These are phyloP conservation scores for Cromileptes altivelis DNA, from an alignment of 2,113 vertebrate species.

Conservation along the genomic window DNA sequence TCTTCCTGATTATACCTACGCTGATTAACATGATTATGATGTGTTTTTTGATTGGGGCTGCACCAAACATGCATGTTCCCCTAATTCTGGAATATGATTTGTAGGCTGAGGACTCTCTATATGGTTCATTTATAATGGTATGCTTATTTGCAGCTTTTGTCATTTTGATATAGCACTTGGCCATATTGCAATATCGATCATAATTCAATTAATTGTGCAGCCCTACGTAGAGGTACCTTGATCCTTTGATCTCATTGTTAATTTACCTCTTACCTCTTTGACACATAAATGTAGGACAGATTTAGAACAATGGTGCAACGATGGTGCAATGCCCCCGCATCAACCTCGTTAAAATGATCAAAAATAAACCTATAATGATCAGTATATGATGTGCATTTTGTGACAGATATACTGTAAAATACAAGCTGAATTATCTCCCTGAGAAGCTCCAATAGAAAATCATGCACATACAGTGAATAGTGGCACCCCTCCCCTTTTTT, in stretches of 20 bases:
- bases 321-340: background rate
- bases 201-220: too few species aligned
- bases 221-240: background rate
- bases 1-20: too few species aligned
- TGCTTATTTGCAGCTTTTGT: too few species aligned
- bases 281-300: background rate
- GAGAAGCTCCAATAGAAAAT: slow-evolving; percentile 25
- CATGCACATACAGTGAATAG: slow-evolving; percentile 16
- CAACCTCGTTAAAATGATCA: background rate
- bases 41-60: too few species aligned
- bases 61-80: too few species aligned
- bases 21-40: too few species aligned
- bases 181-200: too few species aligned
- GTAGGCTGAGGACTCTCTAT: too few species aligned
- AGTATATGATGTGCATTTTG: background rate
- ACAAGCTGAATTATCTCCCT: slow-evolving; percentile 5
- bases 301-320: background rate
- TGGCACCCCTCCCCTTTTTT: slow-evolving; percentile 16
- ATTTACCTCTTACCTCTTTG: background rate
- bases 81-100: too few species aligned
- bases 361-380: background rate
- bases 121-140: too few species aligned
- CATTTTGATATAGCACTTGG: too few species aligned
- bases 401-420: slow-evolving; percentile 9
- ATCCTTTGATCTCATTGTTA: background rate